Evolutionary conservation across 2,113 vertebrate species (phyloP).

Genomic region (Ceuthmochares aereus): DNA sequence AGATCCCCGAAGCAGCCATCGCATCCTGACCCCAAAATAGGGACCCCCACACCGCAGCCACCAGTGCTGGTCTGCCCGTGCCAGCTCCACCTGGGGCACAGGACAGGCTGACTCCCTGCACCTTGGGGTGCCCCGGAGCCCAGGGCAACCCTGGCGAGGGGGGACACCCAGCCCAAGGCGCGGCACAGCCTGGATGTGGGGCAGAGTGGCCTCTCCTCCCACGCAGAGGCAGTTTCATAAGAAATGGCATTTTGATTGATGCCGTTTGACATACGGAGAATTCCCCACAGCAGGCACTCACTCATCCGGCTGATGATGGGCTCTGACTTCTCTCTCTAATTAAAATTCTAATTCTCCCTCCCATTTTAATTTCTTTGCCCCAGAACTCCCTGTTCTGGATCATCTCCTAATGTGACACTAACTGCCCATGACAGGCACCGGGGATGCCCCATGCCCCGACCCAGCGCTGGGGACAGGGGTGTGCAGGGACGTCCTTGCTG

Average conservation of each 20-base stretch:
- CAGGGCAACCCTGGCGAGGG: fast-evolving
- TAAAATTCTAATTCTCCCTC: conserved; percentile 53
- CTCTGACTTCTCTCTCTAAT: conserved; percentile 43
- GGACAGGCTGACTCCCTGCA: neutral
- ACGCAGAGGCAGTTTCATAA: neutral
- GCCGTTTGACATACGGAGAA: conserved; percentile 34
- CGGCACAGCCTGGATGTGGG: neutral
- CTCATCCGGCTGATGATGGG: neutral
- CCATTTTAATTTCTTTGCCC: conserved; percentile 29
- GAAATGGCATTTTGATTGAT: conserved; percentile 38
- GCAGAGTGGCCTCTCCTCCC: neutral
- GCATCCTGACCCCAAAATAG: neutral
- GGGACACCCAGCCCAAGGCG: neutral
- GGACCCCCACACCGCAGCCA: fast-evolving
- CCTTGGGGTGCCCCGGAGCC: fast-evolving
- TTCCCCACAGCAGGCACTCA: conserved; percentile 32
- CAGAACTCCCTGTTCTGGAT: neutral
- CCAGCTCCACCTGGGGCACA: fast-evolving
- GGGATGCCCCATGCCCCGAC: neutral
- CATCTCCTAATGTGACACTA: neutral
- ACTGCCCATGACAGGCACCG: neutral
- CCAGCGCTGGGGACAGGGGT: fast-evolving
- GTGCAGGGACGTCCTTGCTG: fast-evolving
- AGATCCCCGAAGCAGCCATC: neutral
- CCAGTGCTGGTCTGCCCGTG: fast-evolving